Conservation (phyloP, 2,113 vertebrate species). For the Neogale vison region DNA sequence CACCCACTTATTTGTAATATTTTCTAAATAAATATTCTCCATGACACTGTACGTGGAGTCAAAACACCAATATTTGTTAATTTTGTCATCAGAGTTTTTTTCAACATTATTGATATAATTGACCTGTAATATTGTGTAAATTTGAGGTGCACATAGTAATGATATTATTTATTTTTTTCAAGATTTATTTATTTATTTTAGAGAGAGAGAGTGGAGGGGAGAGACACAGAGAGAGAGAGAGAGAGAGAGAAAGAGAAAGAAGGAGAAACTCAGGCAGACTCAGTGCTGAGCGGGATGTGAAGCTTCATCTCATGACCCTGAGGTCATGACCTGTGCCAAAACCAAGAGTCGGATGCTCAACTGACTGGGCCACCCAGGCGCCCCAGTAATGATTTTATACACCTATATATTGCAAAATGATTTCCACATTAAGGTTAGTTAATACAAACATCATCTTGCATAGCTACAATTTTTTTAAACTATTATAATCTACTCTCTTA, state of each 20-base stretch:
- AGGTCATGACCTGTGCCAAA: not conserved
- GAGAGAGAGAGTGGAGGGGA: not conserved
- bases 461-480: not conserved
- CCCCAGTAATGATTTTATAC: not conserved
- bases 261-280: not conserved
- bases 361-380: not conserved
- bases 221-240: not conserved
- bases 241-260: not conserved
- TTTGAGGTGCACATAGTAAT: not conserved
- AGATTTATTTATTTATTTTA: not conserved
- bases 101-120: not conserved
- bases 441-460: not conserved
- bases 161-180: not conserved
- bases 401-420: not conserved
- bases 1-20: not conserved
- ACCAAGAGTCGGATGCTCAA: not conserved
- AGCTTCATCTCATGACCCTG: not conserved
- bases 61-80: not conserved
- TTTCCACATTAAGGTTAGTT: not conserved
- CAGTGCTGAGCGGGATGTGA: not conserved
- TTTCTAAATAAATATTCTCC: not conserved
- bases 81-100: not conserved
- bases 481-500: not conserved
- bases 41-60: not conserved
- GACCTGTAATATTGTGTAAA: not conserved